Conservation (phyloP, 2,797 vertebrate species). For the Loris lydekkerianus region DNA sequence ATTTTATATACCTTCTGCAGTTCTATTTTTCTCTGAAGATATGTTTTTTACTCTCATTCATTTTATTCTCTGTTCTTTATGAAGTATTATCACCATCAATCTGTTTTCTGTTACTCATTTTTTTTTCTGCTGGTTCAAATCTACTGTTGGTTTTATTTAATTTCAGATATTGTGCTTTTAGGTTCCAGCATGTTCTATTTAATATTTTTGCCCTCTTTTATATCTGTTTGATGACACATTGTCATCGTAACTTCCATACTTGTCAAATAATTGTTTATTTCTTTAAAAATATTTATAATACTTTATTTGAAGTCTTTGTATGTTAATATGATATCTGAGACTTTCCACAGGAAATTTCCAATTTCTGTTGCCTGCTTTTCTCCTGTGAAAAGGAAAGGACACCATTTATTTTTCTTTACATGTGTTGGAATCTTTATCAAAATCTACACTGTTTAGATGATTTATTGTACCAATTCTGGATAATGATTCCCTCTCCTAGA, state of each 20-base stretch:
- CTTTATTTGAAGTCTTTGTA: not conserved
- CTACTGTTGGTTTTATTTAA: not conserved
- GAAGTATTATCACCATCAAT: not conserved
- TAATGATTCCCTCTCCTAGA: not conserved
- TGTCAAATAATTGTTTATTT: constrained; percentile 14
- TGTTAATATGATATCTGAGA: not conserved
- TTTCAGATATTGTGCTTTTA: not conserved
- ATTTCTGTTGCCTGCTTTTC: not conserved
- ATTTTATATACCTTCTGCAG: not conserved
- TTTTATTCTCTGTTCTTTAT: not conserved
- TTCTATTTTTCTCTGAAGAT: not conserved
- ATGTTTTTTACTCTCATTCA: not conserved
- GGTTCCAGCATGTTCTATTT: not conserved
- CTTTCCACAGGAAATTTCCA: not conserved
- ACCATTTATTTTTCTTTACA: not conserved
- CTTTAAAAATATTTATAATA: not conserved
- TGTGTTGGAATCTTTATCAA: not conserved
- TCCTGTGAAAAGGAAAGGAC: not conserved
- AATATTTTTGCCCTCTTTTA: not conserved
- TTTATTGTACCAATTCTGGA: not conserved
- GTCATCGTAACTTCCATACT: not conserved
- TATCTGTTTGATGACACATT: not conserved
- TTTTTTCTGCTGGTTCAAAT: not conserved
- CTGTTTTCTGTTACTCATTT: not conserved
- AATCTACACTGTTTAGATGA: not conserved